phyloP scores from a whole-genome alignment of 2,888 invertebrate genomes.

The Luperina nickerlii region DNA sequence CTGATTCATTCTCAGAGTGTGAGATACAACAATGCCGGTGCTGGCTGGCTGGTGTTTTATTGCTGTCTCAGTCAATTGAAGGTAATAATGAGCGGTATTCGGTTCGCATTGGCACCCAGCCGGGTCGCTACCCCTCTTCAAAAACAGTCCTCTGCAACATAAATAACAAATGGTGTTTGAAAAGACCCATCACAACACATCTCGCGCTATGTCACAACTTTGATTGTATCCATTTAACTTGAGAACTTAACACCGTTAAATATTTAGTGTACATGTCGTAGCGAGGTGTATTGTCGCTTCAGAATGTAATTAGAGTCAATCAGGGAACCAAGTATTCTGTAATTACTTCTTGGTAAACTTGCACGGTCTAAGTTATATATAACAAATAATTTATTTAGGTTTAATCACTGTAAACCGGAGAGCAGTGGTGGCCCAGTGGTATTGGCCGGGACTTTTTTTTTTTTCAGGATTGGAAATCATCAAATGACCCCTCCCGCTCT shows the following conservation, averaged over 20 bases:
- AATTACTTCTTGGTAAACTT: conserved; percentile 37
- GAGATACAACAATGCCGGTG: conserved; percentile 59
- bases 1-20: conserved; percentile 54
- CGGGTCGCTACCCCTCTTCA: conserved; percentile 18
- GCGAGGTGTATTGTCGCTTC: conserved; percentile 50
- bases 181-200: conserved; percentile 75
- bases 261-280: conserved; percentile 67
- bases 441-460: neutral
- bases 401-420: neutral
- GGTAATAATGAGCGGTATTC: conserved; percentile 38
- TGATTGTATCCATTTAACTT: conserved; percentile 82
- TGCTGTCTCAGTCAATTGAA: conserved; percentile 27
- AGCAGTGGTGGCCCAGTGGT: neutral
- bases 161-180: conserved; percentile 82
- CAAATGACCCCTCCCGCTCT: too few relatives aligned
- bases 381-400: neutral
- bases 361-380: conserved; percentile 2
- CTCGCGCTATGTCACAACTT: conserved; percentile 77
- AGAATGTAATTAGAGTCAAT: conserved; percentile 58
- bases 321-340: conserved; percentile 37
- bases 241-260: conserved; percentile 71
- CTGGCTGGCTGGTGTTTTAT: conserved; percentile 37
- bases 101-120: neutral
- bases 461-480: too few relatives aligned
- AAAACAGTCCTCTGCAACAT: conserved; percentile 71